These are phyloP conservation scores for Leucophenga varia DNA, from an alignment of 1,140 invertebrate genomes.

Conservation along the genomic window DNA sequence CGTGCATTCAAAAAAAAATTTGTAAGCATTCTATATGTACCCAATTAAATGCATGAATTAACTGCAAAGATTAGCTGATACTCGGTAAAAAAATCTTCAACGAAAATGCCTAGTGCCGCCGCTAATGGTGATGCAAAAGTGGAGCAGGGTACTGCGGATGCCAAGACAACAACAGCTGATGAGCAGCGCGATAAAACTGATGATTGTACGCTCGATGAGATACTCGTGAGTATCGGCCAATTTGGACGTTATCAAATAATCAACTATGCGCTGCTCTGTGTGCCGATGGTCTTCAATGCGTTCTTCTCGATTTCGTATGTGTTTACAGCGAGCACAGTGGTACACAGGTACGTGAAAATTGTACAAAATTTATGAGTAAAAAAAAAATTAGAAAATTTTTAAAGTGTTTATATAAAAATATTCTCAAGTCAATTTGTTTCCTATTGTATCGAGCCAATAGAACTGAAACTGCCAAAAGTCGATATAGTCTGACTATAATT, in stretches of 20 bases:
- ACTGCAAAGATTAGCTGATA: too few species aligned
- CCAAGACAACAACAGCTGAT: background rate
- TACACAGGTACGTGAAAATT: conserved; percentile 59
- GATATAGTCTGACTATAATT: too few species aligned
- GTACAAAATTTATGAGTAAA: conserved; percentile 27
- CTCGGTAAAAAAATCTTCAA: too few species aligned
- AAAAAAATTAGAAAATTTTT: conserved; percentile 59
- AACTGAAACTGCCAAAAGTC: too few species aligned
- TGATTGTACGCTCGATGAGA: conserved; percentile 41
- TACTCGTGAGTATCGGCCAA: conserved; percentile 46
- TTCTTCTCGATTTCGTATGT: conserved; percentile 61
- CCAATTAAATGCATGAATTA: too few species aligned
- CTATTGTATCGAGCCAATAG: too few species aligned
- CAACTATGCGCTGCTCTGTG: conserved; percentile 59
- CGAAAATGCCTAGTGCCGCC: too few species aligned
- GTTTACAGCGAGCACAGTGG: conserved; percentile 62
- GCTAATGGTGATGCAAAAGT: too few species aligned
- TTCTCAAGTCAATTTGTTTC: too few species aligned
- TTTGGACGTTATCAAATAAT: conserved; percentile 63
- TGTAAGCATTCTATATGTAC: too few species aligned
- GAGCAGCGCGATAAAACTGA: conserved; percentile 12
- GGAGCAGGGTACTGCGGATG: too few species aligned
- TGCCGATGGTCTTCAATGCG: conserved; percentile 60
- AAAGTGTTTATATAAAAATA: background rate
- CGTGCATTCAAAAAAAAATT: too few species aligned